Base-by-base conservation (phyloP, 2,113 vertebrate genomes). In the Vidua macroura region DNA sequence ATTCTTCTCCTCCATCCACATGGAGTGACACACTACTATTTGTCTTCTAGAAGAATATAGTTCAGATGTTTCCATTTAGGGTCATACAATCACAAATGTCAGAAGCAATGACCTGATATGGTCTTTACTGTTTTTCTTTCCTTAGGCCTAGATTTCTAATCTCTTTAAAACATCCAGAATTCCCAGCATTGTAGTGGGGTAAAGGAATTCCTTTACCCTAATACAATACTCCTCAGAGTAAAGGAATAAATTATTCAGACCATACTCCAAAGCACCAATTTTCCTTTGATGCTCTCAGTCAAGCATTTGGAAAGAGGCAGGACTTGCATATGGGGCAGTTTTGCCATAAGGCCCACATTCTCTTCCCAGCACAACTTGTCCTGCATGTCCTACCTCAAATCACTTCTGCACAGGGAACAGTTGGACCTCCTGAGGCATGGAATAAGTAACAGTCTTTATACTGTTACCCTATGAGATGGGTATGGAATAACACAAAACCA, bases 31-130 rank as follows among this genome's bases (percentile, higher is more conserved):
- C 55, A 43, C 24, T 67, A 55, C 52, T 46, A 7, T 66, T 66
- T 88, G 24, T 80, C 67, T 90, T 96, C 39, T 66, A 89, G 87
- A 91, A 83, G 87, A 90, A 83, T 27, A 20, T 55, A 68, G 96
- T 62, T 88, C 39, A 80, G 58, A 87, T n/a, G 20, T 81, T 90
- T 96, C 53, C 44, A 53, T 59, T 72, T 59, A 67, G 30, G 15
- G 55, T 56, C 30, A 72, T 31, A 66, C 23, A 55, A 37, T 33
- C 35, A 72, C 10, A 88, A 63, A 64, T 24, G 15, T 33, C 75
- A 90, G 43, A 73, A 80, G 12, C 22, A 63, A 52, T 21, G 49
- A 39, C 39, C 27, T 74, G 19, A 35, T 55, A 48, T 5, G 31
- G 15, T 31, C 24, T 82, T 79, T 17, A 44, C 27, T 62, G 48